Conservation (phyloP, 2,888 invertebrate genomes). For the Hyles lineata region DNA sequence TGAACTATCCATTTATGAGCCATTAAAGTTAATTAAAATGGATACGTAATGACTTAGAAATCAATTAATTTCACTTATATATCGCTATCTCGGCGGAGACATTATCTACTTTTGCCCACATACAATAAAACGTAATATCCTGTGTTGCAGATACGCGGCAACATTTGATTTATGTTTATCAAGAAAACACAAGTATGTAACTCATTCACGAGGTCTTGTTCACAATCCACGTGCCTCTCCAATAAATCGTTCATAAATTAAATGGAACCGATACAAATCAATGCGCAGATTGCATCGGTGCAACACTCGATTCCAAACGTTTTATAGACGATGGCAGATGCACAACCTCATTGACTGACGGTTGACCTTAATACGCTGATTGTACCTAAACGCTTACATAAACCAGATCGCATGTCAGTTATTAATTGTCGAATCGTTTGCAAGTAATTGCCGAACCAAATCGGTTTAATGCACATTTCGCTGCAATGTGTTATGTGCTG, state of each 20-base stretch:
- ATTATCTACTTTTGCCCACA: neutral
- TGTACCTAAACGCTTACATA: constrained; percentile 23
- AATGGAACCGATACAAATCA: constrained; percentile 29
- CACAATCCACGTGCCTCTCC: constrained; percentile 35
- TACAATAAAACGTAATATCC: neutral
- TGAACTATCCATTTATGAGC: neutral
- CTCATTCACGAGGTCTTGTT: constrained; percentile 32
- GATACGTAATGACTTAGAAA: neutral
- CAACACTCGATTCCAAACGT: constrained; percentile 47
- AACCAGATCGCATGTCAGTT: constrained; percentile 19
- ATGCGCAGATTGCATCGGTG: constrained; percentile 30
- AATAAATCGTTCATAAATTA: constrained; percentile 32
- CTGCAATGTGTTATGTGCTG: neutral
- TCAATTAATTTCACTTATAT: neutral
- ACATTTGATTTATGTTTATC: constrained; percentile 16
- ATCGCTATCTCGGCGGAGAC: neutral
- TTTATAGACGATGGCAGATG: constrained; percentile 42
- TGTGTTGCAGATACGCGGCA: neutral
- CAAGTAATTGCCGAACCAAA: neutral
- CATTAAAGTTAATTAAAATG: neutral
- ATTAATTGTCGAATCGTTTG: constrained; percentile 10
- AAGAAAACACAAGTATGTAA: constrained; percentile 28
- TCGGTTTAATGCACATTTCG: constrained; percentile 1
- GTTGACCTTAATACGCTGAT: constrained; percentile 25
- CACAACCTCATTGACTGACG: constrained; percentile 42